A percentile compares a stretch with the other conserved stretches of the same genome.
Conservation (phyloP, 2,888 invertebrate species). For the Xylota sylvarum region DNA sequence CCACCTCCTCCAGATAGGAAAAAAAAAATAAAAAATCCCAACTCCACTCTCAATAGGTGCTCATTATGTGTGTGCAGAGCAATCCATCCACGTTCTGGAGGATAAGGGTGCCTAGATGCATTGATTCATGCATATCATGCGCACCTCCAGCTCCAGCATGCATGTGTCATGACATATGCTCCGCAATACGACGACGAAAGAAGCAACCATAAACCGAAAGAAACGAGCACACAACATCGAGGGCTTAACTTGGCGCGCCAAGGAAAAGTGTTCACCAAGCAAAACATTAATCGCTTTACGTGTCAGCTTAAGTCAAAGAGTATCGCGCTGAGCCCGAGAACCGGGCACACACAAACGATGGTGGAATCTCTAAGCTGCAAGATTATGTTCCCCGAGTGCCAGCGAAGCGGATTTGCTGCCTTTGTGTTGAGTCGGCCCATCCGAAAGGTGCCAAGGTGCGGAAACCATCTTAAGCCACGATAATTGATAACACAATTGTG, state of each 20-base stretch:
- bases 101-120: constrained; percentile 11
- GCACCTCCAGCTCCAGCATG: constrained; percentile 9
- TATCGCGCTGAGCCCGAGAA: constrained; percentile 42
- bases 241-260: constrained; percentile 53
- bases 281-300: constrained; percentile 73
- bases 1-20: neutral
- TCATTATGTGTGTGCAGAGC: constrained; percentile 52
- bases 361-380: constrained; percentile 57
- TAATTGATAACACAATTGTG: constrained; percentile 76
- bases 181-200: constrained; percentile 10
- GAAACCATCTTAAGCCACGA: constrained; percentile 74
- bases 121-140: constrained; percentile 28
- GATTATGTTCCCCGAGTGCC: constrained; percentile 58
- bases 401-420: constrained; percentile 63
- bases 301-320: constrained; percentile 75
- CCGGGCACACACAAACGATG: constrained; percentile 4
- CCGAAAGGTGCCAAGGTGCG: constrained; percentile 73
- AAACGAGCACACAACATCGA: constrained; percentile 16
- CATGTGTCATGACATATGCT: constrained; percentile 58
- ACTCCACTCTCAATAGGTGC: constrained; percentile 50
- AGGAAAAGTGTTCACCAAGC: constrained; percentile 56
- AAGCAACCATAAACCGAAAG: constrained; percentile 12
- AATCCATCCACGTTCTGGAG: constrained; percentile 8
- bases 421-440: constrained; percentile 63
- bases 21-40: constrained; percentile 4